Percentiles rank a stretch among this genome's conserved stretches.
Conservation (phyloP, 2,113 vertebrate genomes). For the Pseudolaguvia tuberculata region DNA sequence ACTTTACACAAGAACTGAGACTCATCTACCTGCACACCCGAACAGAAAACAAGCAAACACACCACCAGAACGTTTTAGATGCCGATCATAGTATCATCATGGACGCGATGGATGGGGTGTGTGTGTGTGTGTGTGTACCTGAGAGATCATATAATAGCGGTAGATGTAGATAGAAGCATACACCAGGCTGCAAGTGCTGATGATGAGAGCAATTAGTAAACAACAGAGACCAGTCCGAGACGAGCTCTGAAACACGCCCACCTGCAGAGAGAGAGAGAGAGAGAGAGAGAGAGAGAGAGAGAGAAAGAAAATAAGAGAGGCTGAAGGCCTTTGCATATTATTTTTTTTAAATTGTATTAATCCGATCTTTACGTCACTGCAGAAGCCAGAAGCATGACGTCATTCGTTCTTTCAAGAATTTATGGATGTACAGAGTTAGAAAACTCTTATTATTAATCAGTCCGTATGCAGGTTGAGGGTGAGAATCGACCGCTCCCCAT, state of each 20-base stretch:
- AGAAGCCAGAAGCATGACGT: constrained; percentile 11
- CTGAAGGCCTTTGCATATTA: not conserved
- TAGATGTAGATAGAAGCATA: constrained; percentile 90
- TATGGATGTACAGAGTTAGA: not conserved
- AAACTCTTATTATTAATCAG: not conserved
- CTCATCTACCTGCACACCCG: constrained; percentile 58
- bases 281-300: not conserved
- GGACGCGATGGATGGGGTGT: no score
- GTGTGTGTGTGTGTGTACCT: constrained; percentile 65
- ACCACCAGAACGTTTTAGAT: not conserved
- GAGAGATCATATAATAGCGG: constrained; percentile 85
- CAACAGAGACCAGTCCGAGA: constrained; percentile 81
- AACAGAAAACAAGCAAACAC: not conserved
- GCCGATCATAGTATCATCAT: not conserved
- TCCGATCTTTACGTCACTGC: constrained; percentile 12
- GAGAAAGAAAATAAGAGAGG: not conserved
- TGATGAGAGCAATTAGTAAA: constrained; percentile 78
- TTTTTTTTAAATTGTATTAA: constrained; percentile 5
- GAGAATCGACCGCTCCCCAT: not conserved
- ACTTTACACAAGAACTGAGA: constrained; percentile 84
- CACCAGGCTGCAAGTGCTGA: constrained; percentile 83
- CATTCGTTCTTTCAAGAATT: not conserved
- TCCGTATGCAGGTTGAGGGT: not conserved
- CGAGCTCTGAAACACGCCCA: constrained; percentile 67
- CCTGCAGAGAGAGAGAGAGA: not conserved